phyloP scores from a whole-genome alignment of 2,113 vertebrate species.

The Ictidomys tridecemlineatus region DNA sequence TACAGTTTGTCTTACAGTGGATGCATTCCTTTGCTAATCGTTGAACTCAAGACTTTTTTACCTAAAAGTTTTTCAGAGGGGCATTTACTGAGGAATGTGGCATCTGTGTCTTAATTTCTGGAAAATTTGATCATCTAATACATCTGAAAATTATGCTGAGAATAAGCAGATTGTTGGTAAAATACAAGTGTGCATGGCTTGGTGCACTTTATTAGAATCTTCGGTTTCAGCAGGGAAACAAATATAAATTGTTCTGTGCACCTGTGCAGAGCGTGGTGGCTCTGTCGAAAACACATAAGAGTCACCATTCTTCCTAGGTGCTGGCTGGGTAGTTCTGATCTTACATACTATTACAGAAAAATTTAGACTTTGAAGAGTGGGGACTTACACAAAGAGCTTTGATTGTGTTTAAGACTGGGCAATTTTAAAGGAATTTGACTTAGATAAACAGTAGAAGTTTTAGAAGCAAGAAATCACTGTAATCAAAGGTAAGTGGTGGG shows the following conservation, averaged over 20 bases:
- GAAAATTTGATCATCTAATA: not conserved
- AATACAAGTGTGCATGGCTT: not conserved
- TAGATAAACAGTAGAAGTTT: not conserved
- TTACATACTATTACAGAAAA: not conserved
- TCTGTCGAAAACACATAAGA: not conserved
- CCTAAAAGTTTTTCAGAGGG: not conserved
- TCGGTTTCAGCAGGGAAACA: not conserved
- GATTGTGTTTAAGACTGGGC: not conserved
- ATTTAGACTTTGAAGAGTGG: not conserved
- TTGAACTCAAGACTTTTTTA: not conserved
- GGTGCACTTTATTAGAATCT: not conserved
- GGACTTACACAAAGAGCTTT: not conserved
- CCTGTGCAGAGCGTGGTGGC: not conserved
- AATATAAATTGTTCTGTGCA: not conserved
- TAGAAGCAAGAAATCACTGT: constrained; percentile 31
- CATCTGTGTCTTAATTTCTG: not conserved
- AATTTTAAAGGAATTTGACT: constrained; percentile 32
- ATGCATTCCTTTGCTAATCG: not conserved
- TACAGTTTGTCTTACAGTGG: not conserved
- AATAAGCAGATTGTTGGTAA: not conserved
- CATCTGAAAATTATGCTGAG: not conserved
- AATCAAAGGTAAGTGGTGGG: not conserved
- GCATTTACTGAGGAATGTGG: not conserved
- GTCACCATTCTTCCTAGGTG: not conserved
- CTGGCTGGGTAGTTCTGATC: not conserved